phyloP scores from a whole-genome alignment of 2,113 vertebrate genomes.

The Solea solea region DNA sequence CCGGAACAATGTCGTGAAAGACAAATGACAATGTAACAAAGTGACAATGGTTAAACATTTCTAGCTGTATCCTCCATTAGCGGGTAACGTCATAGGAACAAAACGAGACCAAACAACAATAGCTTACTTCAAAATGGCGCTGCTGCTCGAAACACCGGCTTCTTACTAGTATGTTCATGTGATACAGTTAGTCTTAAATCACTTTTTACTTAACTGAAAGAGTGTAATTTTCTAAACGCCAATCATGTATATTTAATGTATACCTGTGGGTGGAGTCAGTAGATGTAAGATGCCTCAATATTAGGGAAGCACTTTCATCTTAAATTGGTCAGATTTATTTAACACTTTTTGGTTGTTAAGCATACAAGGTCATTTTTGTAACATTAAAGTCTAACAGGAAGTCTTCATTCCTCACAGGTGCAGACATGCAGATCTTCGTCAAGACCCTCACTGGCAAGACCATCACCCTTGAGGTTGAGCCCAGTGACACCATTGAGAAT shows the following conservation, averaged over 20 bases:
- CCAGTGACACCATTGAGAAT: slow-evolving; percentile 60
- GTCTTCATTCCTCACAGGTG: background rate
- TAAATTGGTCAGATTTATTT: too few relatives aligned
- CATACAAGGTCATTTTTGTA: too few relatives aligned
- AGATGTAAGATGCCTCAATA: too few relatives aligned
- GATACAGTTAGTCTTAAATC: background rate
- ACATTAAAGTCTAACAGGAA: background rate
- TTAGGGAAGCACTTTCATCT: too few relatives aligned
- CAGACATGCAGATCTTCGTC: slow-evolving; percentile 64
- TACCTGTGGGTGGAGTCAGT: too few relatives aligned
- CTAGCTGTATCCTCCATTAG: slow-evolving; percentile 25
- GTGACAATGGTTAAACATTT: slow-evolving; percentile 6
- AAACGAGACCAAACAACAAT: slow-evolving; percentile 52
- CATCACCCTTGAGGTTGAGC: slow-evolving; percentile 61
- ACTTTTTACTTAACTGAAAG: too few relatives aligned
- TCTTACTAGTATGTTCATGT: slow-evolving; percentile 18
- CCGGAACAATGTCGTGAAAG: too few relatives aligned
- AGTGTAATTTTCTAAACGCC: too few relatives aligned
- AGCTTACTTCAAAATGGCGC: slow-evolving; percentile 61
- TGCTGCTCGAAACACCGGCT: slow-evolving; percentile 36
- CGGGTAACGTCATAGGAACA: slow-evolving; percentile 13
- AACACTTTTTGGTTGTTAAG: too few relatives aligned
- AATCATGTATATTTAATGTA: too few relatives aligned
- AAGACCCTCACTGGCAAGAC: slow-evolving; percentile 65
- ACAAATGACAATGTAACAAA: too few relatives aligned